Percentiles rank a stretch among this genome's conserved stretches.
Conservation (phyloP, 2,888 invertebrate genomes). For the Craniophora ligustri region DNA sequence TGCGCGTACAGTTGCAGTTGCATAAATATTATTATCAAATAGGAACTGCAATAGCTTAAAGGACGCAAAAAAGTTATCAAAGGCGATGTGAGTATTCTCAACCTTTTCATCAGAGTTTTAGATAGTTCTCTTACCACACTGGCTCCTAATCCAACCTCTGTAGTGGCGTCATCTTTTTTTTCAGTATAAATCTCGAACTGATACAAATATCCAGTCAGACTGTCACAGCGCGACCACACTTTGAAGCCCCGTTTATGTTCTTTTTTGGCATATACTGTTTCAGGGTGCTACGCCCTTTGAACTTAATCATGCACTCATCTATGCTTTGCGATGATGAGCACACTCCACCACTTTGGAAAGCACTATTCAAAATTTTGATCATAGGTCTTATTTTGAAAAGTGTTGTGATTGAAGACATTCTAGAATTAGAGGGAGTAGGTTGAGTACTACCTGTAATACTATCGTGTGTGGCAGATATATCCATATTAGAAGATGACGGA, state of each 20-base stretch:
- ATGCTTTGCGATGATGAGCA: constrained; percentile 11
- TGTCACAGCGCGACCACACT: constrained; percentile 25
- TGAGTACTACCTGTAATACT: too few species aligned
- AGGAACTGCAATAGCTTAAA: background rate
- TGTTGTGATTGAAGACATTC: too few species aligned
- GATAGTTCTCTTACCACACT: constrained; percentile 18
- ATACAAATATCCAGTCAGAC: constrained; percentile 29
- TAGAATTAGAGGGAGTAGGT: too few species aligned
- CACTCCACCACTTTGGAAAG: constrained; percentile 12
- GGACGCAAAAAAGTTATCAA: background rate
- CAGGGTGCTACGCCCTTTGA: constrained; percentile 18
- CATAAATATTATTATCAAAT: background rate
- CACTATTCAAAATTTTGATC: constrained; percentile 19
- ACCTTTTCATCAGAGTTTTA: background rate
- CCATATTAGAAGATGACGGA: too few species aligned
- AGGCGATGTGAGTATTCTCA: background rate
- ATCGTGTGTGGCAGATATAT: too few species aligned
- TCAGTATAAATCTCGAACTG: constrained; percentile 17
- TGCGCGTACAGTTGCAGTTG: background rate
- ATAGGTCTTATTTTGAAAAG: constrained; percentile 31
- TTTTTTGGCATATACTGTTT: constrained; percentile 13
- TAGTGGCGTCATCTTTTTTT: constrained; percentile 11
- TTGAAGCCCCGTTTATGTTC: constrained; percentile 15
- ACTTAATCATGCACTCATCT: constrained; percentile 33
- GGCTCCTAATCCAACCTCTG: constrained; percentile 31